phyloP scores from a whole-genome alignment of 2,113 vertebrate species.

The Thamnaconus septentrionalis region DNA sequence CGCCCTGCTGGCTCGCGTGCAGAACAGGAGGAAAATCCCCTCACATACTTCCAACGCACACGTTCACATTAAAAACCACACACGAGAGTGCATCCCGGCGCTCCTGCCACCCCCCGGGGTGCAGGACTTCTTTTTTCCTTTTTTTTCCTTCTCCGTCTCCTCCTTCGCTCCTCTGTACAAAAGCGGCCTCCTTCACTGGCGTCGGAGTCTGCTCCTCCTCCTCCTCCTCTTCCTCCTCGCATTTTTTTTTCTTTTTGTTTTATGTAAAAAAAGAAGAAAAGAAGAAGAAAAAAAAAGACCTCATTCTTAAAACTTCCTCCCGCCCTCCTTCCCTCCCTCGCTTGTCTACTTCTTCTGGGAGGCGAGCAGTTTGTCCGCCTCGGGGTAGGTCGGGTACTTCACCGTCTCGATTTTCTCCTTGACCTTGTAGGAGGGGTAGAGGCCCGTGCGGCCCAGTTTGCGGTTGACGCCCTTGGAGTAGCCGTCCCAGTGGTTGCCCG shows the following conservation, averaged over 20 bases:
- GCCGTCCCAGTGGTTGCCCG: constrained; percentile 98
- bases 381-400: constrained; percentile 95
- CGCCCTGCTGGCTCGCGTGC: too few species aligned
- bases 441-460: constrained; percentile 93
- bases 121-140: constrained; percentile 46
- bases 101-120: constrained; percentile 50
- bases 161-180: constrained; percentile 65
- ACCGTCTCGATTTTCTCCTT: constrained; percentile 97
- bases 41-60: constrained; percentile 8
- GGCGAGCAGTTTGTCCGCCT: constrained; percentile 89
- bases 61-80: constrained; percentile 20
- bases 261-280: background rate
- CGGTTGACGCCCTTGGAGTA: constrained; percentile 98
- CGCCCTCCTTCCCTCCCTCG: too few species aligned
- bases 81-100: constrained; percentile 54
- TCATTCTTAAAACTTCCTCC: too few species aligned
- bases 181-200: constrained; percentile 60
- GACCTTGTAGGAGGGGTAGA: constrained; percentile 98
- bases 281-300: too few species aligned
- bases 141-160: constrained; percentile 25
- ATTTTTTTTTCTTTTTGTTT: constrained; percentile 25
- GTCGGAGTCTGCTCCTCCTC: constrained; percentile 40
- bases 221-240: constrained; percentile 9
- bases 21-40: background rate
- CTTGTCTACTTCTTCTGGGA: constrained; percentile 61